These are phyloP conservation scores for Lepas anatifera DNA, from an alignment of 2,888 invertebrate species.

Conservation along the genomic window DNA sequence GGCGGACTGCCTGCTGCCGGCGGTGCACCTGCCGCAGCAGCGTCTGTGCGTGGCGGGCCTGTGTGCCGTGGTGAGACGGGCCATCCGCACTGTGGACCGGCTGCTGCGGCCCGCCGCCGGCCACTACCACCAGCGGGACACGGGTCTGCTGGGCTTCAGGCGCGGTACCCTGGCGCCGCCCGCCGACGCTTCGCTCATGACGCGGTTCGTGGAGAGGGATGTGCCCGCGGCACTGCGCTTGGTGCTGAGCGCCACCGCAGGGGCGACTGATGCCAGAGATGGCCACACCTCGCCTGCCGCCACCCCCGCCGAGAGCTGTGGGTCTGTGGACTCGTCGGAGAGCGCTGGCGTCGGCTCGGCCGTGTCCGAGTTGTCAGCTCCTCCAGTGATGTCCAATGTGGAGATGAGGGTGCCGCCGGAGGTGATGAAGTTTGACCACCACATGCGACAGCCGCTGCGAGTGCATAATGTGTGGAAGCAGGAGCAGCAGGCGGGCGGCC, in stretches of 20 bases:
- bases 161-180: slow-evolving; percentile 66
- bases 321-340: too few relatives aligned
- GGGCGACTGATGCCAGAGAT: neutral
- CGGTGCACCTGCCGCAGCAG: slow-evolving; percentile 42
- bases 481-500: slow-evolving; percentile 37
- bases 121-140: slow-evolving; percentile 11
- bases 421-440: slow-evolving; percentile 67
- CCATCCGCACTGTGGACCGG: slow-evolving; percentile 44
- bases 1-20: slow-evolving; percentile 42
- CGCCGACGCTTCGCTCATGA: slow-evolving; percentile 77
- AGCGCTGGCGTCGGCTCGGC: neutral
- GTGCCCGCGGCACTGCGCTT: slow-evolving; percentile 45
- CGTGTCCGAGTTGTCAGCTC: too few relatives aligned
- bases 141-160: slow-evolving; percentile 57
- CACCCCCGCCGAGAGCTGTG: too few relatives aligned
- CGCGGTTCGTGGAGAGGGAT: slow-evolving; percentile 78
- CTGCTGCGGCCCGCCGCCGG: slow-evolving; percentile 9
- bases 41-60: slow-evolving; percentile 59
- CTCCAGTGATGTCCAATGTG: neutral
- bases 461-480: slow-evolving; percentile 74
- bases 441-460: slow-evolving; percentile 66
- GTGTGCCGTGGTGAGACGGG: slow-evolving; percentile 55
- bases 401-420: slow-evolving; percentile 42
- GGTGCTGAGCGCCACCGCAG: neutral
- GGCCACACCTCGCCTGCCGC: too few relatives aligned